A percentile compares a stretch with the other conserved stretches of the same genome.
phyloP scores from a whole-genome alignment of 2,113 vertebrate genomes.

The Anhinga anhinga region DNA sequence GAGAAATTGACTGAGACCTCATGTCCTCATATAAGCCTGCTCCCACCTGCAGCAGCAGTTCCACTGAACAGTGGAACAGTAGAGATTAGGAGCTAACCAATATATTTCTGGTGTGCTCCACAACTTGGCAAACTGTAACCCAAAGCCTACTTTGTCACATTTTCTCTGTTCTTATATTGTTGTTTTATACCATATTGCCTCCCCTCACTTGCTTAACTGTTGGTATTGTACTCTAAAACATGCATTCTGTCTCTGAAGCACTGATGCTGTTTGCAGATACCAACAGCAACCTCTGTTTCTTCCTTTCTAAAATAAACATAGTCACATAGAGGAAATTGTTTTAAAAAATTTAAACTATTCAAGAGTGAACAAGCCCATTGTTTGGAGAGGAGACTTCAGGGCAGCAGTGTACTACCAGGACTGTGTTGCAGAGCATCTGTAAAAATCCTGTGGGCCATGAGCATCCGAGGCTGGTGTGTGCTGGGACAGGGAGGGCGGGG shows the following conservation, averaged over 20 bases:
- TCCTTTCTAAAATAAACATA: neutral
- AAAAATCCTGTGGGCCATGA: neutral
- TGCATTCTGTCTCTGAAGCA: neutral
- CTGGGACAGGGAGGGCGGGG: neutral
- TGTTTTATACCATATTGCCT: neutral
- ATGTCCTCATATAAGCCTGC: rapidly evolving
- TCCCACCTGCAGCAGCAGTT: neutral
- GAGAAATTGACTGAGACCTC: neutral
- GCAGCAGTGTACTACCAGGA: neutral
- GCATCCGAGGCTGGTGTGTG: rapidly evolving
- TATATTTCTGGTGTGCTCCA: neutral
- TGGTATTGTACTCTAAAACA: neutral
- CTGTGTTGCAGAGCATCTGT: neutral
- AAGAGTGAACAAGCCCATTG: neutral
- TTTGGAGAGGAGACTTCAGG: neutral
- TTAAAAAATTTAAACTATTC: neutral
- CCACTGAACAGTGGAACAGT: neutral
- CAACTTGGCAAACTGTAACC: neutral
- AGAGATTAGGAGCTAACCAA: neutral
- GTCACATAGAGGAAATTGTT: neutral
- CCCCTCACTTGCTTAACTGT: neutral
- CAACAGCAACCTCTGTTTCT: neutral
- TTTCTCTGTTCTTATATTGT: neutral
- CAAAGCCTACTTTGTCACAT: neutral
- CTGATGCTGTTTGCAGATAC: neutral